Percentiles rank a stretch among this genome's conserved stretches.
Evolutionary conservation across 2,888 invertebrate species (phyloP).

Genomic region (Agrotis clavis): DNA sequence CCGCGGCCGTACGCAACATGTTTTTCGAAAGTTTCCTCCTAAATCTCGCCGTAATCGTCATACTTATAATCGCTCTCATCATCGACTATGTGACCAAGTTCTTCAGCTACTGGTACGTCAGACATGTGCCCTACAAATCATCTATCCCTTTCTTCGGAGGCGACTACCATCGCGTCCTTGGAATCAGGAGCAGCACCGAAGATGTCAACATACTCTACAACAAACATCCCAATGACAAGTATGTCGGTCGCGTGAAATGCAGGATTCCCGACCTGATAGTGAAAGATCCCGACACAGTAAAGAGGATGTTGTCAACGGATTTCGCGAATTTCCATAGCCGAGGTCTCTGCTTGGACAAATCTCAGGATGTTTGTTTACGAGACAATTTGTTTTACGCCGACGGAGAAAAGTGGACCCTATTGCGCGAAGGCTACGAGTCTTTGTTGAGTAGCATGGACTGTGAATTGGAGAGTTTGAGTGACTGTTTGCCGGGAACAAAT

Average conservation of each 20-base stretch:
- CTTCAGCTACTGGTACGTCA: slow-evolving; percentile 88
- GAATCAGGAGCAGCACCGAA: slow-evolving; percentile 79
- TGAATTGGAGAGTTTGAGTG: slow-evolving; percentile 83
- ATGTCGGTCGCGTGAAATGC: slow-evolving; percentile 84
- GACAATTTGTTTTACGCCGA: slow-evolving; percentile 90
- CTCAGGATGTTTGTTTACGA: slow-evolving; percentile 90
- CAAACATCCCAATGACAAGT: slow-evolving; percentile 80
- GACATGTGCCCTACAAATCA: slow-evolving; percentile 84
- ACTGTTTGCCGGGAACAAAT: slow-evolving; percentile 89
- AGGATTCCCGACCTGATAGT: slow-evolving; percentile 87
- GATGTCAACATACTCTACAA: slow-evolving; percentile 82
- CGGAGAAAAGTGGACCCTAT: slow-evolving; percentile 87
- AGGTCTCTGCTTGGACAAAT: slow-evolving; percentile 89
- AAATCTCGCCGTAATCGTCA: slow-evolving; percentile 77
- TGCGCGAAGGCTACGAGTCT: slow-evolving; percentile 82
- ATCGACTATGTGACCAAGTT: slow-evolving; percentile 88
- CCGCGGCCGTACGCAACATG: slow-evolving; percentile 84
- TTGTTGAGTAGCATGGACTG: slow-evolving; percentile 79
- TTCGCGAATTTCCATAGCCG: slow-evolving; percentile 88
- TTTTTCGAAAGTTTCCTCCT: slow-evolving; percentile 88
- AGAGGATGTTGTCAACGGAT: slow-evolving; percentile 87
- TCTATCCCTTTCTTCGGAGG: slow-evolving; percentile 84
- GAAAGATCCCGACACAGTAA: slow-evolving; percentile 84
- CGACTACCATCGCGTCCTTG: slow-evolving; percentile 84
- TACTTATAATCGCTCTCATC: slow-evolving; percentile 80